phyloP scores from a whole-genome alignment of 2,888 invertebrate genomes.

The Dioctria rufipes region DNA sequence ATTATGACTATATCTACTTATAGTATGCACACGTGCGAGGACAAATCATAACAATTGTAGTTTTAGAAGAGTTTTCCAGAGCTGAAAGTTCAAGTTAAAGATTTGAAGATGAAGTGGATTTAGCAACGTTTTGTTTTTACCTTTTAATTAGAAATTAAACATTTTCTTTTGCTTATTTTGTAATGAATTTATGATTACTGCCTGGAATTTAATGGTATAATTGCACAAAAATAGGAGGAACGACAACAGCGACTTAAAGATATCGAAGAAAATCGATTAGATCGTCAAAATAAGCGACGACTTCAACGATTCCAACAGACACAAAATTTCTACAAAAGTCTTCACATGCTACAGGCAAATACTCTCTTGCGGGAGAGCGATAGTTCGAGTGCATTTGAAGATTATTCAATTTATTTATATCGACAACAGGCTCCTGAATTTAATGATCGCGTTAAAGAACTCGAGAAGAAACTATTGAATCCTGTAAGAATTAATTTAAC shows the following conservation, averaged over 20 bases:
- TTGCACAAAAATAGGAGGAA: conserved; percentile 75
- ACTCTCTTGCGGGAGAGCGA: conserved; percentile 75
- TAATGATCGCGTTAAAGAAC: conserved; percentile 86
- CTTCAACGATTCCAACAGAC: conserved; percentile 83
- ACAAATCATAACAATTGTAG: too few relatives aligned
- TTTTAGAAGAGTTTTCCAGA: too few relatives aligned
- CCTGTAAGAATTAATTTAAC: conserved; percentile 75
- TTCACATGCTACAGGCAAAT: conserved; percentile 88
- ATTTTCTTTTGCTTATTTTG: not conserved
- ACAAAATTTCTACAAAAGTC: conserved; percentile 86
- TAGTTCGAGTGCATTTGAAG: conserved; percentile 78
- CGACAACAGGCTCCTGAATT: conserved; percentile 88
- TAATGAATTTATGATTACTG: not conserved
- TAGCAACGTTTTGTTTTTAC: too few relatives aligned
- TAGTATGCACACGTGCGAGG: too few relatives aligned
- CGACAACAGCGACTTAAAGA: conserved; percentile 82
- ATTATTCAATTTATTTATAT: conserved; percentile 89
- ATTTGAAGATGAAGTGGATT: too few relatives aligned
- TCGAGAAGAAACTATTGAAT: conserved; percentile 82
- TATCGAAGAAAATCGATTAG: conserved; percentile 78
- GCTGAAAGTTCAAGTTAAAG: too few relatives aligned
- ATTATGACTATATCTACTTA: too few relatives aligned
- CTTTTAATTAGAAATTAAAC: too few relatives aligned
- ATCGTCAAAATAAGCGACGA: conserved; percentile 77
- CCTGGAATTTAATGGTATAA: not conserved